Evolutionary conservation across 1,140 invertebrate species (phyloP), one percentile per base, ranked within the genome.

Genomic region (Andricus grossulariae): DNA sequence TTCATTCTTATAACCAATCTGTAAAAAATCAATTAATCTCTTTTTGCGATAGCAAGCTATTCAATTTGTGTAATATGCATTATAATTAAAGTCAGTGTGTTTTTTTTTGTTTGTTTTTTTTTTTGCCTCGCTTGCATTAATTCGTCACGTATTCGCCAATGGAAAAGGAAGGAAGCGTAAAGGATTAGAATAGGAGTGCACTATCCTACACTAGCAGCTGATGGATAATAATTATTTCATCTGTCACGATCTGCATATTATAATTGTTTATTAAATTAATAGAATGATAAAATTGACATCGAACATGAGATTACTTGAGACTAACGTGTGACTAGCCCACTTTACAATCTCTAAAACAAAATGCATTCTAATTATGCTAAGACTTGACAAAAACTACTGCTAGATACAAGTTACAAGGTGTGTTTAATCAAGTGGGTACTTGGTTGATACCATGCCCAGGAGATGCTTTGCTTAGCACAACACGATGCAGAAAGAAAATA

Each of bases 401-500:
- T 50, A 49, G 49, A 52, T 72, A 66, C 45, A 50, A 71, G 39
- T 54, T 45, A 45, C 7, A 45, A 45, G 39, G 39, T 45, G 6
- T 75, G 70, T 60, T 73, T 66, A 70, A 72, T 75, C 50, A 74
- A 72, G 72, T 82, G 72, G 55, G 54, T 80, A 77, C 75, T 60
- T 81, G 70, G 49, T 55, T 80, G 80, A 83, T 76, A 81, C 79
- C 82, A 83, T 81, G 78, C 80, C 81, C 82, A 84, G 85, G 85
- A 84, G 82, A 82, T 82, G 81, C 80, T 78, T 84, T 79, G 60
- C 73, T 78, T 82, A 83, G 79, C 75, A 81, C 25, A n/a, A 32
- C 83, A 86, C 77, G 78, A 84, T 83, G 79, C 81, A 86, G 86
- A 87, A 89, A 89, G 86, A 88, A 87, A 87, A 88, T 89, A 88